Base-by-base conservation (phyloP, 2,888 invertebrate genomes). In the Napeogenes inachia region DNA sequence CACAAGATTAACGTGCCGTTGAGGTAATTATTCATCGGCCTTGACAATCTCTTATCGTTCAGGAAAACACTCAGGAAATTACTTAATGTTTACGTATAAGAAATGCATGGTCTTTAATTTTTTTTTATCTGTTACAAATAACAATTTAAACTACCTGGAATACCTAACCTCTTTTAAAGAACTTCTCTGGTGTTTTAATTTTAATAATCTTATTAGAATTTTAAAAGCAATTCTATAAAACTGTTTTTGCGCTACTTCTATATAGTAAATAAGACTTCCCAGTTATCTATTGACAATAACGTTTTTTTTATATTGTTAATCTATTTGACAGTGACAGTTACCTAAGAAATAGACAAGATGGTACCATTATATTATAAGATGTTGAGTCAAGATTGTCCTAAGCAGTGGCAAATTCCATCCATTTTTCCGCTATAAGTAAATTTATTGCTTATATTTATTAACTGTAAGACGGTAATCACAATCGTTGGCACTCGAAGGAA, bases 401-500 rank as follows among this genome's bases (percentile, higher is more conserved):
- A 57, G 50, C 50, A 62, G 54, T 60, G 64, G 69, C 63, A 68
- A 68, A 67, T 69, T 65, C 66, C 63, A 61, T 64, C 33, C 42
- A 63, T 70, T 70, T 69, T 71, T 68, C 69, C 70, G 65, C 64
- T 61, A 65, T 68, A 67, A 58, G 62, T 65, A 60, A 68, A 71
- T 70, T 65, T 68, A 69, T 67, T 66, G 57, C 60, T 67, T 64
- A 63, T 66, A 69, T 66, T 69, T 69, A 70, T 68, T 68, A 68
- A 67, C 58, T 60, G 62, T 65, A 63, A 69, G 69, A 66, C 72
- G 70, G 71, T 73, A 72, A 75, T 72, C 64, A 68, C 69, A 73
- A 73, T 71, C 71, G 72, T 65, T 61, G 64, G 62, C 60, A 57
- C 57, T 62, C 70, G 65, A 79, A 87, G 88, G 89, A 89, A 89